A percentile compares a stretch with the other conserved stretches of the same genome.
Conservation (phyloP, 1,140 invertebrate genomes). For the Ceratitis capitata region DNA sequence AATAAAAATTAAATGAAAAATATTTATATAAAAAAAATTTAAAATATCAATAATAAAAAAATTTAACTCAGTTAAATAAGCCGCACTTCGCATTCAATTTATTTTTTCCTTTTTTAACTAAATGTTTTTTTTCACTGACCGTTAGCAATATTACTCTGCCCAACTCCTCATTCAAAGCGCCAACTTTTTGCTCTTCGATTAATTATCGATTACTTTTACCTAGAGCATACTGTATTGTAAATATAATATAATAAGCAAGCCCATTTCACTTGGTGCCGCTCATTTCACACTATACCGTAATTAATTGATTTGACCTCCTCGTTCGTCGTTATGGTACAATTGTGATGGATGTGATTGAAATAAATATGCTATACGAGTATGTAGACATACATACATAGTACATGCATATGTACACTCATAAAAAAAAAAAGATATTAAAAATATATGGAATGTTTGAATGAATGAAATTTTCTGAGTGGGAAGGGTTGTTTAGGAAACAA, state of each 20-base stretch:
- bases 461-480: neutral
- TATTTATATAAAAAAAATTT: no score
- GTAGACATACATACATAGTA: neutral
- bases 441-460: neutral
- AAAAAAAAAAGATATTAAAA: neutral
- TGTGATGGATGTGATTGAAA: neutral
- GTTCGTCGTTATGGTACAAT: slow-evolving; percentile 4
- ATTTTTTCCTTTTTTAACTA: neutral
- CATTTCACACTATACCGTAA: neutral
- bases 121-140: neutral
- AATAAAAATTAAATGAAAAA: no score
- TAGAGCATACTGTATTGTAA: no score
- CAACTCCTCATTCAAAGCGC: neutral
- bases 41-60: no score
- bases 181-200: neutral
- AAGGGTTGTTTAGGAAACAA: neutral
- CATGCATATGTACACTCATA: neutral
- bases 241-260: neutral
- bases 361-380: neutral
- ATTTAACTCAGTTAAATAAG: neutral
- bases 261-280: neutral
- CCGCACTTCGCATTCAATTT: neutral
- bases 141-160: neutral
- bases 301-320: slow-evolving; percentile 27
- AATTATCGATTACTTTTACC: no score